Conservation (phyloP, 2,113 vertebrate genomes). For the Hemiscyllium ocellatum region DNA sequence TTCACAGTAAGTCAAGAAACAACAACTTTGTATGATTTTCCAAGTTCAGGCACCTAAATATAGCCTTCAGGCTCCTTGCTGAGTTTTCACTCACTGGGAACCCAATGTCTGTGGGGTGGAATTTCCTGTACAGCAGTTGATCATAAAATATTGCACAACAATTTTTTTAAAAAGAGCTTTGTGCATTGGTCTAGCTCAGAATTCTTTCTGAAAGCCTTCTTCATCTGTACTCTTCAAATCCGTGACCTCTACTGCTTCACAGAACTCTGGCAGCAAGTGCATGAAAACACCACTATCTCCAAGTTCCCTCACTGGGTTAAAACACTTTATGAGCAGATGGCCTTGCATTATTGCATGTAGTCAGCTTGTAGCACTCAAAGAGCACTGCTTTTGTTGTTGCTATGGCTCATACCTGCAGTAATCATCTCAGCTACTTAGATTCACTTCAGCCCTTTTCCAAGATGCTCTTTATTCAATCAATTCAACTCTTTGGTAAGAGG, state of each 20-base stretch:
- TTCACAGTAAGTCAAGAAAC: not conserved
- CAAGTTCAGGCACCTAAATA: not conserved
- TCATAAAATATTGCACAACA: not conserved
- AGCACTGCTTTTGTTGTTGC: not conserved
- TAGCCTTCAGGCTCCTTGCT: not conserved
- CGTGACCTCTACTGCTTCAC: not conserved
- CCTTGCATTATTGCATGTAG: not conserved
- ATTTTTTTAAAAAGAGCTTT: not conserved
- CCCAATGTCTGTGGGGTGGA: not conserved
- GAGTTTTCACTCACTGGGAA: not conserved
- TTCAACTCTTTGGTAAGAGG: not conserved
- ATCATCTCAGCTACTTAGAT: not conserved
- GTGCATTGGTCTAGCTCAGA: not conserved
- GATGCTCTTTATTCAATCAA: not conserved
- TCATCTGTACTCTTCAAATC: not conserved
- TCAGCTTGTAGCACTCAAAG: not conserved
- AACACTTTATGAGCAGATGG: not conserved
- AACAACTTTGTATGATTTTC: not conserved
- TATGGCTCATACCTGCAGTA: not conserved
- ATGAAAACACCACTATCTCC: not conserved
- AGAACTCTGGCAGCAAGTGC: not conserved
- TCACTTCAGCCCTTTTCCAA: not conserved
- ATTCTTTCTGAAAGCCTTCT: not conserved
- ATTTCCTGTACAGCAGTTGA: not conserved
- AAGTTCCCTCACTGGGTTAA: not conserved